phyloP scores from a whole-genome alignment of 30 jellyfish, hydroid and myxozoan species.

The Aurelia aurita complex sp. Pacific region DNA sequence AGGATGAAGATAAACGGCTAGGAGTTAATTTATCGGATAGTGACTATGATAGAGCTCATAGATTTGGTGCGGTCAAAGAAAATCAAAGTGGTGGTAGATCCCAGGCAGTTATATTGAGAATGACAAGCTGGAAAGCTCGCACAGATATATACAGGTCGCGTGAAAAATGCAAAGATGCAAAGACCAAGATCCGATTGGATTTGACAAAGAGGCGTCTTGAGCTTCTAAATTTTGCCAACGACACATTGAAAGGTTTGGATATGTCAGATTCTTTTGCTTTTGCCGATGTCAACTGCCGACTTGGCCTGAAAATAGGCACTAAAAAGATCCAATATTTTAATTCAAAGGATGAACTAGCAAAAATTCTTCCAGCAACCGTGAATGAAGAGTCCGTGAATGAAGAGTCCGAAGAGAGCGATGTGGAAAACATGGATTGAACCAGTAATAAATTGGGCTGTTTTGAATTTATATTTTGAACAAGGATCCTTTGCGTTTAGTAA shows the following conservation, averaged over 20 bases:
- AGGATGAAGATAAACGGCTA: background rate
- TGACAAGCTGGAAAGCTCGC: slow-evolving; percentile 38
- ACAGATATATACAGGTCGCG: slow-evolving; percentile 17
- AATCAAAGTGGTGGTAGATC: background rate
- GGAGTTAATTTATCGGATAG: slow-evolving; percentile 26
- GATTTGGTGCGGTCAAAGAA: slow-evolving; percentile 8
- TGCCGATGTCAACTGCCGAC: slow-evolving; percentile 44
- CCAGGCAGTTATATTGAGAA: slow-evolving; percentile 28
- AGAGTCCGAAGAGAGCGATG: too few relatives aligned
- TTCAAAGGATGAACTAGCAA: too few relatives aligned
- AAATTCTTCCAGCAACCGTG: too few relatives aligned
- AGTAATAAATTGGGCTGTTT: too few relatives aligned
- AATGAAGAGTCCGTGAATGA: too few relatives aligned
- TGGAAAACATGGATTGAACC: too few relatives aligned
- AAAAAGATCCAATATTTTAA: too few relatives aligned
- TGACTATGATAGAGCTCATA: slow-evolving; percentile 37
- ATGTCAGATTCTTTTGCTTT: slow-evolving; percentile 27
- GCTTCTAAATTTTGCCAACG: background rate
- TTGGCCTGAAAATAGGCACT: slow-evolving; percentile 13
- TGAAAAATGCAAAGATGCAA: background rate
- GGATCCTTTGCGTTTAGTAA: too few relatives aligned
- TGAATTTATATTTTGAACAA: too few relatives aligned
- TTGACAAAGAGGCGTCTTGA: slow-evolving; percentile 13
- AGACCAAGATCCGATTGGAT: slow-evolving; percentile 28
- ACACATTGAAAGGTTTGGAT: slow-evolving; percentile 32